Evolutionary conservation across 1,140 invertebrate species (phyloP), one percentile per base, ranked within the genome.

Genomic region (Macrobrachium nipponense): DNA sequence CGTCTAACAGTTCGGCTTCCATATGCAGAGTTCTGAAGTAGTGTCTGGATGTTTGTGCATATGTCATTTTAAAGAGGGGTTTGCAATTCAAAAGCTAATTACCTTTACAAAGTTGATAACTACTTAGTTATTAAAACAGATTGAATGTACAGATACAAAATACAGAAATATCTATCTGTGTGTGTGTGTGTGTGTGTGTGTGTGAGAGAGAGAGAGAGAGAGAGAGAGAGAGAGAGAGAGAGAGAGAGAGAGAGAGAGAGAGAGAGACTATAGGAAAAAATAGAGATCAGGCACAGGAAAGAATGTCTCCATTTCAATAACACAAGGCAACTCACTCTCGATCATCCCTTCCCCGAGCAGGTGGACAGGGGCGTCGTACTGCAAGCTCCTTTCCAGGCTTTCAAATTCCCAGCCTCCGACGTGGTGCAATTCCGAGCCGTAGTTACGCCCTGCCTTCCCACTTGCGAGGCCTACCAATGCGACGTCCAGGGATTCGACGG

Each of bases 351-450:
- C 43, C 18, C 27, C 23, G 17, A 12, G 8, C 88, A 89, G 59
- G 70, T 89, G 27, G 88, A 85, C 1, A 82, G 76, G 58, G 89
- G 93, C 44, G 93, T 96, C 94, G 94, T 96, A 77, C 92, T 98
- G 11, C 91, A 97, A n/a, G 97, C 96, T 11, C 95, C 97, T 90
- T 98, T 98, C 91, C 97, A 98, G 90, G 97, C 97, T 14, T 98
- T 98, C 94, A 98, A 98, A 84, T 98, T 98, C 93, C 97, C 97
- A 0, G 97, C 96, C 18, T 97, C 96, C 0, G 97, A 98, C 91
- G 95, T 98, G 15, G 97, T 98, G 0, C 97, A 98, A 91, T 98
- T 98, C 94, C 94, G 97, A 75, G 97, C 97, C 2, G 90, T 98
- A 89, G 97, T 98, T 0, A 98, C 97, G 6, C 97, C 97, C 0